Percentiles rank a stretch among this genome's conserved stretches.
Evolutionary conservation across 92 coral and sea anemone genomes (phyloP).

Genomic region (Scolanthus callimorphus): DNA sequence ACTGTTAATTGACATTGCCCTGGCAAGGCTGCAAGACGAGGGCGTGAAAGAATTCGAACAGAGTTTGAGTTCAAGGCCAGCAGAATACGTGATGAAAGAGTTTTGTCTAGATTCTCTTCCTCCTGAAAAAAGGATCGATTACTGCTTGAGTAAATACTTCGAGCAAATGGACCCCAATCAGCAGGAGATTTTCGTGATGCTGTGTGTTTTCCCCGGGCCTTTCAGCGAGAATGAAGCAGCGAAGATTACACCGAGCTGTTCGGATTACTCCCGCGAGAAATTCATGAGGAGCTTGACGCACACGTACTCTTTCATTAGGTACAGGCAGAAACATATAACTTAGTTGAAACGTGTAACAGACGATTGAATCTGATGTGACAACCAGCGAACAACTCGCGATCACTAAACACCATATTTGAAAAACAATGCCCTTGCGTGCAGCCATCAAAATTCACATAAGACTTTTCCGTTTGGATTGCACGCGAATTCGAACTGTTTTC

Average conservation of each 20-base stretch:
- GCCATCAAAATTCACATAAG: no score
- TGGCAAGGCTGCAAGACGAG: not conserved
- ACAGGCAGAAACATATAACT: no score
- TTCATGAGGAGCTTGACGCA: not conserved
- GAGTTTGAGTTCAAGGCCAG: conserved; percentile 7
- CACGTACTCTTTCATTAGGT: conserved; percentile 15
- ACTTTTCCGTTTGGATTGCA: no score
- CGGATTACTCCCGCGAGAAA: not conserved
- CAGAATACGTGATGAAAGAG: conserved; percentile 8
- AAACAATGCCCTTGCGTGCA: no score
- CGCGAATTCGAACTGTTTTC: no score
- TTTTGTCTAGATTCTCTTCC: conserved; percentile 20
- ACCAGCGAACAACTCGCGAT: no score
- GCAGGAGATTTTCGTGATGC: conserved; percentile 24
- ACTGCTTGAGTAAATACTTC: conserved; percentile 26
- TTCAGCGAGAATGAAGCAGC: conserved; percentile 20
- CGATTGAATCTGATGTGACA: no score
- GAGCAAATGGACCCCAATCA: conserved; percentile 7
- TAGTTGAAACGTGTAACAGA: no score
- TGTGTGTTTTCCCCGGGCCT: conserved; percentile 37
- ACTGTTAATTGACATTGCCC: conserved; percentile 15
- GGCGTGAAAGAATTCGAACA: not conserved
- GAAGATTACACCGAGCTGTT: not conserved
- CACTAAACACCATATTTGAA: no score
- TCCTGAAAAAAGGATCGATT: conserved; percentile 14